Conservation (phyloP, 2,797 vertebrate genomes). For the Scyliorhinus canicula region DNA sequence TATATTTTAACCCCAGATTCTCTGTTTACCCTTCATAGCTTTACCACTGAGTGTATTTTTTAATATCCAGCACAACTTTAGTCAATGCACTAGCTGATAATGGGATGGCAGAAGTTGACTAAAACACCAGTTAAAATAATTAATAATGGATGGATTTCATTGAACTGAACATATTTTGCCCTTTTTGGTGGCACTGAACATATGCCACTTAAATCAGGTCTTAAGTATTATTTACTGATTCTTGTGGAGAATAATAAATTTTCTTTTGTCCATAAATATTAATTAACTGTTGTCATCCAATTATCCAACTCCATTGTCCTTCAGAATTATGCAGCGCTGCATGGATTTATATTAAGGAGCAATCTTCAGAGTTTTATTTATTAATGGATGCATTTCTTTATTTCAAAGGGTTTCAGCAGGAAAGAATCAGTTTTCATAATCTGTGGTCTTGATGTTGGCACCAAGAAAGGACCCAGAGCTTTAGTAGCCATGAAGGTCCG, state of each 20-base stretch:
- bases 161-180: neutral
- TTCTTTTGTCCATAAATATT: neutral
- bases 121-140: neutral
- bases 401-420: neutral
- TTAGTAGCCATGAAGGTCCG: neutral
- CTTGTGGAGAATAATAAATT: neutral
- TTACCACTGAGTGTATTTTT: neutral
- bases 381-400: neutral
- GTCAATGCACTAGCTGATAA: neutral
- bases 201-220: neutral
- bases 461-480: neutral
- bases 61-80: constrained; percentile 6
- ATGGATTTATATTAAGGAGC: neutral
- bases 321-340: neutral
- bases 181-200: neutral
- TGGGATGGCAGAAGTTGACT: neutral
- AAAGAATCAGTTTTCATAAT: neutral
- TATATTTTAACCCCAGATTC: neutral
- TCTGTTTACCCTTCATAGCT: neutral
- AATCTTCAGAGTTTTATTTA: neutral
- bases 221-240: neutral
- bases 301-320: neutral
- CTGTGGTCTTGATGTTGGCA: neutral
- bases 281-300: neutral
- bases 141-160: constrained; percentile 17